Percentiles rank a stretch among this genome's conserved stretches.
phyloP scores from a whole-genome alignment of 1,140 invertebrate species.

The Camponotus vicinus region DNA sequence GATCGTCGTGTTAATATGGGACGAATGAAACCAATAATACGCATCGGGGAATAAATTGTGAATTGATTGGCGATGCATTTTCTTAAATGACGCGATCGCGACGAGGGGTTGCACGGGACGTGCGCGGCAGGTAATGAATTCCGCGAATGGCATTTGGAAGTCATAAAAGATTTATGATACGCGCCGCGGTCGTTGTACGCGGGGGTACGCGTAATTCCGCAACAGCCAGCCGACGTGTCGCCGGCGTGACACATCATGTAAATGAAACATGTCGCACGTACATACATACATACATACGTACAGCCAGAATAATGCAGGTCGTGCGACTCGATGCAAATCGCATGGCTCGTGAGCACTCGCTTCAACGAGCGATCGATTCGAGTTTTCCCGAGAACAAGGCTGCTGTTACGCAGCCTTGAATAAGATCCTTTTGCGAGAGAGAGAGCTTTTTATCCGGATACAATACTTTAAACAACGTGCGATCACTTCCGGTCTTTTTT shows the following conservation, averaged over 20 bases:
- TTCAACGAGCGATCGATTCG: constrained; percentile 35
- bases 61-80: constrained; percentile 27
- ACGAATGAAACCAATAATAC: not conserved
- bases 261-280: constrained; percentile 60
- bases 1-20: not conserved
- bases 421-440: not conserved
- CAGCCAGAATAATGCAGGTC: constrained; percentile 46
- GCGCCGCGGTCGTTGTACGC: constrained; percentile 46
- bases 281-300: not conserved
- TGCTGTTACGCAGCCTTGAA: not conserved
- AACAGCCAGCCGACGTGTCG: constrained; percentile 54
- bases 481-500: not conserved
- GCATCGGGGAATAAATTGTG: not conserved
- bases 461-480: not conserved
- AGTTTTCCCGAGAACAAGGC: not conserved
- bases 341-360: constrained; percentile 28
- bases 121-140: constrained; percentile 41
- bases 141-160: constrained; percentile 59
- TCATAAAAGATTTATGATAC: constrained; percentile 63
- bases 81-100: constrained; percentile 39
- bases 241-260: constrained; percentile 58
- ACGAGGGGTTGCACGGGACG: not conserved
- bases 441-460: not conserved
- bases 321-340: constrained; percentile 53
- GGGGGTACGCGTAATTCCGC: constrained; percentile 55